phyloP scores from a whole-genome alignment of 2,888 invertebrate genomes.

The Trichopoda pennipes region DNA sequence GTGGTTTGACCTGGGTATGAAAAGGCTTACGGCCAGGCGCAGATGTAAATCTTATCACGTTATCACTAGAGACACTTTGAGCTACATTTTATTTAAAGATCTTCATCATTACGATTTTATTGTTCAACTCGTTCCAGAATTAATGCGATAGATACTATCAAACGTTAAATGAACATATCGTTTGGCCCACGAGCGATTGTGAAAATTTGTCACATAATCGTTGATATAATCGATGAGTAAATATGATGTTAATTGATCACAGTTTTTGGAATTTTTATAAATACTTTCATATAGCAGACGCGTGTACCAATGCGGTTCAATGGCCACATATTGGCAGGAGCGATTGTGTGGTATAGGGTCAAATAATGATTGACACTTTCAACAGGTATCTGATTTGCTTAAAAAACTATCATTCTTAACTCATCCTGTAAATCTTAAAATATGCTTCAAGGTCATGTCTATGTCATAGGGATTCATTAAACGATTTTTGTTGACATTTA shows the following conservation, averaged over 20 bases:
- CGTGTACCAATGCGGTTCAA: constrained; percentile 89
- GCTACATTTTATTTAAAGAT: no score
- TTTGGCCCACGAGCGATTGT: constrained; percentile 76
- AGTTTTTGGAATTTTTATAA: constrained; percentile 81
- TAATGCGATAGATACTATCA: constrained; percentile 82
- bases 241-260: constrained; percentile 82
- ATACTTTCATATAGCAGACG: constrained; percentile 83
- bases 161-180: constrained; percentile 83
- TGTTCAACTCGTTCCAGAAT: no score
- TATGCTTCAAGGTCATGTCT: constrained; percentile 86
- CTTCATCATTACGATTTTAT: no score
- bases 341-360: constrained; percentile 83
- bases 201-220: constrained; percentile 73
- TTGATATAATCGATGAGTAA: constrained; percentile 77
- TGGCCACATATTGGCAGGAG: constrained; percentile 86
- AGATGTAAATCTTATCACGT: no score
- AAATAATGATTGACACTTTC: constrained; percentile 86
- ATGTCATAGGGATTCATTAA: constrained; percentile 90
- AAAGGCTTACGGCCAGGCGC: no score
- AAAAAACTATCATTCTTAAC: constrained; percentile 72
- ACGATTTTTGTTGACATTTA: constrained; percentile 84
- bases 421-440: constrained; percentile 83
- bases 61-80: no score
- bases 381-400: constrained; percentile 83
- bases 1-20: no score